These are phyloP conservation scores for Patella caerulea DNA, from an alignment of 2,888 invertebrate species.

Conservation along the genomic window DNA sequence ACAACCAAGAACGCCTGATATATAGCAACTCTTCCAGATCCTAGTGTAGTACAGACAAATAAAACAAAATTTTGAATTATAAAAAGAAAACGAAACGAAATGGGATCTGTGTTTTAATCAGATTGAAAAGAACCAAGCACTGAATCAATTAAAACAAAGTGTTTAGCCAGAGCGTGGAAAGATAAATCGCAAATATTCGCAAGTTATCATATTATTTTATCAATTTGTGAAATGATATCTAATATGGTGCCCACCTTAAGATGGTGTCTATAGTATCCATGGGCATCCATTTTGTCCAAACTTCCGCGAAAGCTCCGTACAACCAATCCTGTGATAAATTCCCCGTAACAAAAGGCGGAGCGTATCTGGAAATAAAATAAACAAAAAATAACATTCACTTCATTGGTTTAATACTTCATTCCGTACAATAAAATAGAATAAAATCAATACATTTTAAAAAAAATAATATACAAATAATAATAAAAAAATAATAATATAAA, in stretches of 20 bases:
- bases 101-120: too few species aligned
- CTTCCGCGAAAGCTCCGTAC: constrained; percentile 80
- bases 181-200: too few species aligned
- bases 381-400: background rate
- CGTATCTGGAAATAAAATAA: constrained; percentile 67
- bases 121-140: too few species aligned
- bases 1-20: too few species aligned
- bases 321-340: constrained; percentile 91
- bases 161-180: too few species aligned
- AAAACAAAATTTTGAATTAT: background rate
- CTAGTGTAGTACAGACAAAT: too few species aligned
- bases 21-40: too few species aligned
- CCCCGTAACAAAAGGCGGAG: constrained; percentile 74
- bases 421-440: background rate
- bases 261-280: constrained; percentile 70
- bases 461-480: background rate
- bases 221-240: too few species aligned
- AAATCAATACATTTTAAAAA: background rate
- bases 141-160: too few species aligned
- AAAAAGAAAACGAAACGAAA: background rate
- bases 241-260: constrained; percentile 37
- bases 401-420: background rate
- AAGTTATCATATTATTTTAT: too few species aligned
- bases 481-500: too few species aligned
- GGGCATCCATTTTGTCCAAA: constrained; percentile 79